Percentiles rank a stretch among this genome's conserved stretches.
Evolutionary conservation across 2,113 vertebrate genomes (phyloP).

Genomic region (Euleptes europaea): DNA sequence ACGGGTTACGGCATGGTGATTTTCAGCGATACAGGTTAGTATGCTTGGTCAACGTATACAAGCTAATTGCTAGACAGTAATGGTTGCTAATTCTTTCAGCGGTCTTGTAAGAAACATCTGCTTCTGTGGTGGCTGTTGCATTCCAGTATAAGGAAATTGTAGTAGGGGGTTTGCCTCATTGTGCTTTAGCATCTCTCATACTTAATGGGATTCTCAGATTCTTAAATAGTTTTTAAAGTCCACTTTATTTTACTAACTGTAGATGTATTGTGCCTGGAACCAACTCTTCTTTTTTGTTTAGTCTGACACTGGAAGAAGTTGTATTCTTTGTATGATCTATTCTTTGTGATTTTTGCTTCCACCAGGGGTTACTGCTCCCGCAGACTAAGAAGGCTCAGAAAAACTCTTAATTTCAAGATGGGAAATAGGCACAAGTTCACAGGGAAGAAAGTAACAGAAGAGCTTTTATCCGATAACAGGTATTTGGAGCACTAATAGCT

Average conservation of each 20-base stretch:
- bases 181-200: background rate
- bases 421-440: constrained; percentile 97
- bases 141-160: background rate
- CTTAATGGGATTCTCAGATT: background rate
- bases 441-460: constrained; percentile 93
- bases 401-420: constrained; percentile 97
- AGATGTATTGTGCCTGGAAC: background rate
- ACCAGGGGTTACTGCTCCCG: constrained; percentile 95
- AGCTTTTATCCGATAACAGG: constrained; percentile 94
- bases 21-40: constrained; percentile 97
- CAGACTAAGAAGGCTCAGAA: constrained; percentile 90
- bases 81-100: background rate
- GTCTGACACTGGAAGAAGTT: background rate
- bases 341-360: background rate
- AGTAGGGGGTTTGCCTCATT: background rate
- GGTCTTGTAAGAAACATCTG: background rate
- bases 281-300: background rate
- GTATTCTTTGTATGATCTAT: background rate
- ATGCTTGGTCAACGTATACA: background rate
- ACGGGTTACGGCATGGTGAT: constrained; percentile 95
- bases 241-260: background rate
- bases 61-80: background rate
- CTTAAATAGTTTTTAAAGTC: background rate
- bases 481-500: constrained; percentile 44
- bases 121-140: background rate